phyloP scores from a whole-genome alignment of 1,140 invertebrate species.

The Orius insidiosus region DNA sequence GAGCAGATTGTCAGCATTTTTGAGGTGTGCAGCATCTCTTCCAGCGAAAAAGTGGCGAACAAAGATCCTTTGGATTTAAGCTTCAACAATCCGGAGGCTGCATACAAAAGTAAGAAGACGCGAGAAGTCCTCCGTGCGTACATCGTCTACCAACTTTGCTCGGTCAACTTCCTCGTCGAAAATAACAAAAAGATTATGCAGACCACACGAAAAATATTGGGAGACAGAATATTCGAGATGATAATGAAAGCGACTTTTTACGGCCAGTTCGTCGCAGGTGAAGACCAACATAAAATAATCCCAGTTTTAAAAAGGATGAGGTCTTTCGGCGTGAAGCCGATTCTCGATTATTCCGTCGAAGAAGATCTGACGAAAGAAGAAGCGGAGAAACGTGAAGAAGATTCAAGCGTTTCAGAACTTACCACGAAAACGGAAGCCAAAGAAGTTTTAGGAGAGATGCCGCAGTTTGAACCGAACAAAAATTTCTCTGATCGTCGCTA shows the following conservation, averaged over 20 bases:
- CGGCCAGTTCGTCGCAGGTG: constrained; percentile 95
- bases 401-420: constrained; percentile 40
- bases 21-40: too few species aligned
- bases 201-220: constrained; percentile 55
- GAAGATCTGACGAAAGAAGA: constrained; percentile 81
- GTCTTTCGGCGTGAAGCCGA: constrained; percentile 93
- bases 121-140: constrained; percentile 78
- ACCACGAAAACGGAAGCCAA: neutral
- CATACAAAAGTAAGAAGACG: constrained; percentile 88
- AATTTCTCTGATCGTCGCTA: constrained; percentile 88
- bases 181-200: constrained; percentile 91
- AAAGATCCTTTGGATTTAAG: constrained; percentile 49
- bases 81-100: constrained; percentile 62
- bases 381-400: constrained; percentile 74
- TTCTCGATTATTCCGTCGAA: constrained; percentile 96
- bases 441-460: constrained; percentile 29
- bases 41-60: too few species aligned
- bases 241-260: constrained; percentile 92
- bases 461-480: constrained; percentile 79
- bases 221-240: constrained; percentile 61
- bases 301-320: constrained; percentile 66
- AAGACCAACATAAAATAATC: constrained; percentile 70
- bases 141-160: constrained; percentile 50
- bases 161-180: constrained; percentile 72
- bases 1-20: too few species aligned